Evolutionary conservation across 2,113 vertebrate genomes (phyloP), one percentile per base, ranked within the genome.

Genomic region (Rhinoderma darwinii): DNA sequence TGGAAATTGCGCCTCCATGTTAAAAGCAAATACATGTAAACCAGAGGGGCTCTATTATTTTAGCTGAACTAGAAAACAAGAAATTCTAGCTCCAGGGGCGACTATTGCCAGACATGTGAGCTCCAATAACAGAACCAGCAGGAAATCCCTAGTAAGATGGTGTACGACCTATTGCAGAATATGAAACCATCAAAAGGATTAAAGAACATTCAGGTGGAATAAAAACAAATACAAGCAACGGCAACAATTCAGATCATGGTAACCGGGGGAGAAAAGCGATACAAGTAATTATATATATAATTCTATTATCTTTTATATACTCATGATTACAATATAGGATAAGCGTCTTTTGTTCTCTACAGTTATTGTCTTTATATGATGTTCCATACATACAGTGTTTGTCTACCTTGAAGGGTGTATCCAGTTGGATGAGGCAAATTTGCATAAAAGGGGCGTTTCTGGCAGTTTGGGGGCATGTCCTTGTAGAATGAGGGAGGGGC

Each of bases 61-160:
- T 59, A 59, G 25, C 56, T n/a, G 25, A 59, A 37, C 7, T 73
- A 41, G 20, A 43, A 25, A 73, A 73, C 70, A 37, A 73, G 70
- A 73, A 43, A 73, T 41, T n/a, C 70, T 7, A 43, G 70, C 43
- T 73, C 37, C 70, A 43, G 17, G 1, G 15, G 17, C 25, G 70
- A 4, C 37, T 17, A 73, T 11, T 73, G 70, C 70, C 70, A 43
- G 41, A 25, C 2, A 41, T 43, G 1, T 1, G 37, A 41, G 37
- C 18, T 41, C 1, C 37, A 18, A 73, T 43, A 73, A 73, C 70
- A 73, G 41, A 73, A 20, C 5, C 15, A 41, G 70, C 35, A 73
- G 70, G 70, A 73, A 73, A 43, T 73, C 11, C 22, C 70, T 30
- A 41, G 37, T 25, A 20, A 73, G 37, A 73, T 73, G 70, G 70